These are phyloP conservation scores for Paradoxurus hermaphroditus DNA, from an alignment of 2,113 vertebrate genomes.

Conservation along the genomic window DNA sequence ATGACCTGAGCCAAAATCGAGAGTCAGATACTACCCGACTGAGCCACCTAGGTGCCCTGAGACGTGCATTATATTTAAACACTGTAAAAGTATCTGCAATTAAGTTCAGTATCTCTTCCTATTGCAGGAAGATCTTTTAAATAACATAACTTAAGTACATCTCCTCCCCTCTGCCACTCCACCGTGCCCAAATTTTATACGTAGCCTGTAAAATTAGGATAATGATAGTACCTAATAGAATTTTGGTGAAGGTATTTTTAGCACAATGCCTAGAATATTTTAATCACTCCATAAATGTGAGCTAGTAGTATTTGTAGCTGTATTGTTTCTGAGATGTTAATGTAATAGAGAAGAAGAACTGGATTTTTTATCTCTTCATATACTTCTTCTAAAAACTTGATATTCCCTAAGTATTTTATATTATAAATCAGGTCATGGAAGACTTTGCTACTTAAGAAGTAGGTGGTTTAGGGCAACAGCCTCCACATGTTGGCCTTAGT, in stretches of 20 bases:
- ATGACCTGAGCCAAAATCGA: too few species aligned
- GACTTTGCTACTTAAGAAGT: not conserved
- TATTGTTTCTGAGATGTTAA: conserved; percentile 40
- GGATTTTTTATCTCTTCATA: not conserved
- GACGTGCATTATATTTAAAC: not conserved
- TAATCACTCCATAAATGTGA: not conserved
- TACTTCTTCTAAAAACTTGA: not conserved
- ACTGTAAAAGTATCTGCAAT: not conserved
- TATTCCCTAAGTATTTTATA: not conserved
- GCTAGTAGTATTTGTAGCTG: not conserved
- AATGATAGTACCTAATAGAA: not conserved
- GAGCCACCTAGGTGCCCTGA: too few species aligned
- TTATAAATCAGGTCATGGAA: not conserved
- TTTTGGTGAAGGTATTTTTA: not conserved
- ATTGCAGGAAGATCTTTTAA: not conserved
- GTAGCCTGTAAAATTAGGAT: not conserved
- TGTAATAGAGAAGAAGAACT: not conserved
- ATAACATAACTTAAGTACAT: not conserved
- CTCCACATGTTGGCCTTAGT: not conserved
- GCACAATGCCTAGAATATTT: not conserved
- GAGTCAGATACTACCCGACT: too few species aligned
- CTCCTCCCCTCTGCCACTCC: not conserved
- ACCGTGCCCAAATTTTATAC: not conserved
- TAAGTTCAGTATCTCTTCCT: not conserved
- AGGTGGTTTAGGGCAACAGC: not conserved